phyloP scores from a whole-genome alignment of 23 tunicate species.

The Ascidia mentula region DNA sequence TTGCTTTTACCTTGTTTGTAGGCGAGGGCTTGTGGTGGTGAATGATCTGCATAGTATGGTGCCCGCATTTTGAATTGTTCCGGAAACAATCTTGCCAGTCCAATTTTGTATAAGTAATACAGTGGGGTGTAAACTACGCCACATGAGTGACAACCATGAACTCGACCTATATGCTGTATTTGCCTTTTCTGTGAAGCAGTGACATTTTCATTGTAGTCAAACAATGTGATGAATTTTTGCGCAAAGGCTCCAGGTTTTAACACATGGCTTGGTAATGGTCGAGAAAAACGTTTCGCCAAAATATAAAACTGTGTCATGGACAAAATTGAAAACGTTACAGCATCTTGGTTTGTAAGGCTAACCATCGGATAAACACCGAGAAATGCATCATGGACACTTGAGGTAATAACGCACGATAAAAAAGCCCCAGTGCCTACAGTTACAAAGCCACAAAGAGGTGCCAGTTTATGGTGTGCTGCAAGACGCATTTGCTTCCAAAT shows the following conservation, averaged over 20 bases:
- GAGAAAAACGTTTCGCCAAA: slow-evolving; percentile 40
- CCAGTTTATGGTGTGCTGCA: slow-evolving; percentile 45
- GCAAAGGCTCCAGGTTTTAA: slow-evolving; percentile 83
- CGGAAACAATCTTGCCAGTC: slow-evolving; percentile 23
- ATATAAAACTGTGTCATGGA: slow-evolving; percentile 34
- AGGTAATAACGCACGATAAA: slow-evolving; percentile 14
- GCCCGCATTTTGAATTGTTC: slow-evolving; percentile 1
- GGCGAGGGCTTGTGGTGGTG: slow-evolving; percentile 69
- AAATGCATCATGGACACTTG: slow-evolving; percentile 9
- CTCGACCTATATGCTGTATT: slow-evolving; percentile 50
- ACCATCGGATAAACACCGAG: not conserved
- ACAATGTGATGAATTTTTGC: slow-evolving; percentile 25
- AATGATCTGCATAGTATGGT: slow-evolving; percentile 80
- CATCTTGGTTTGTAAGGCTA: slow-evolving; percentile 2
- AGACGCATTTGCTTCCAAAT: slow-evolving; percentile 59
- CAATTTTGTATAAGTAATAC: not conserved
- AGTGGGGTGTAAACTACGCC: slow-evolving; percentile 34
- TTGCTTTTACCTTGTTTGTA: slow-evolving; percentile 8
- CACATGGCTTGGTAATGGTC: slow-evolving; percentile 65
- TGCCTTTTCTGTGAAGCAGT: slow-evolving; percentile 18
- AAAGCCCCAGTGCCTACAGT: slow-evolving; percentile 25
- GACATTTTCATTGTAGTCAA: slow-evolving; percentile 10
- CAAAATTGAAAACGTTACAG: slow-evolving; percentile 7
- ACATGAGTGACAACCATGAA: slow-evolving; percentile 81
- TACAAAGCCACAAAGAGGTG: slow-evolving; percentile 32